Evolutionary conservation across 1,140 invertebrate species (phyloP), one percentile per base, ranked within the genome.

Genomic region (Papilio polyxenes): DNA sequence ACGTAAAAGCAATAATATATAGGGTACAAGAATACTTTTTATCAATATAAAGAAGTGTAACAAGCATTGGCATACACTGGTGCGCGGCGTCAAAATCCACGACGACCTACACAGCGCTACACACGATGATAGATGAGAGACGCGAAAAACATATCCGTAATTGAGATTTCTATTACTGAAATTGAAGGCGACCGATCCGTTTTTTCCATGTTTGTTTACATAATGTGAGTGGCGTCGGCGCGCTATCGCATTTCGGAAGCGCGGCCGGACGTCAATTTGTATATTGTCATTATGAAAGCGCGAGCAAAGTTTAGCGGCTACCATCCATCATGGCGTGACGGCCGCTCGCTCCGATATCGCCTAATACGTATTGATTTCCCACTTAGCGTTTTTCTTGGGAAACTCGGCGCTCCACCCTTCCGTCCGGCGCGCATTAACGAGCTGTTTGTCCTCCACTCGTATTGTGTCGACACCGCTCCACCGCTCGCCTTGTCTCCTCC

Each of bases 331-430:
- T 92, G 87, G 88, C 83, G 87, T 93, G 92, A 93, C 91, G 90
- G 89, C 86, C 88, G 87, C 87, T 82, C 88, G 91, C 91, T 90
- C 90, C 89, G 93, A 94, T 93, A 94, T 93, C 92, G 90, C 92
- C 92, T 93, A 94, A 94, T 93, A 93, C 90, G 91, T 94, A 94
- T 94, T 94, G 92, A 94, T 94, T 94, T 93, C 90, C 93, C 92
- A 94, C 93, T 94, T 93, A 93, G 92, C 92, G 89, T 92, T 93
- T 93, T 93, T 93, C 92, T 94, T 94, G 90, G 88, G 91, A 90
- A 92, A 88, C 89, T 88, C 84, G 84, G 86, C 88, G 90, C 91
- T 94, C 92, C 92, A 93, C 92, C 92, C 93, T 93, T 93, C 93
- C 92, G 87, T 87, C 84, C 89, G 88, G 83, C 90, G 86, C 87